A percentile compares a stretch with the other conserved stretches of the same genome.
phyloP scores from a whole-genome alignment of 2,888 invertebrate species.

The Chloroclysta siterata region DNA sequence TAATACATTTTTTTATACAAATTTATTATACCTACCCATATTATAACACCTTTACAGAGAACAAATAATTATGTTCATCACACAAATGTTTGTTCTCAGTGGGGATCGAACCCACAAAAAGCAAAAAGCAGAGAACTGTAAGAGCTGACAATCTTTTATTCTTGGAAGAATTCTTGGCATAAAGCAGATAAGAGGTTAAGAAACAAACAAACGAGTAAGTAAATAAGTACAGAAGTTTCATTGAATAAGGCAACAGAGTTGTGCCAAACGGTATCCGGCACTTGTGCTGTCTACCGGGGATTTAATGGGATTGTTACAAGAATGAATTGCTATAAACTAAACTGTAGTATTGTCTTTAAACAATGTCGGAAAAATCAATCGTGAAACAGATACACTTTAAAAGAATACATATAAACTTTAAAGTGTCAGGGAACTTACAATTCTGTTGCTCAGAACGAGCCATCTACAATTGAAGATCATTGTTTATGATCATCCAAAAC shows the following conservation, averaged over 20 bases:
- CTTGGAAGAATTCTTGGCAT: neutral
- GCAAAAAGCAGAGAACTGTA: too few species aligned
- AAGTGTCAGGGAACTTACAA: constrained; percentile 31
- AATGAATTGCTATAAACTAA: constrained; percentile 70
- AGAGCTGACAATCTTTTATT: neutral
- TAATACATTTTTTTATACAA: too few species aligned
- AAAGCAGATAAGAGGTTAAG: neutral
- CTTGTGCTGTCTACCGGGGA: constrained; percentile 51
- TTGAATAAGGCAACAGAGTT: constrained; percentile 31
- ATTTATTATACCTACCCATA: too few species aligned
- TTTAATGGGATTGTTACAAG: constrained; percentile 63
- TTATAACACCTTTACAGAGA: too few species aligned
- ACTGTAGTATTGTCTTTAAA: constrained; percentile 67
- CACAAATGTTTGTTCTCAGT: too few species aligned
- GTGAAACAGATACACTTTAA: constrained; percentile 54
- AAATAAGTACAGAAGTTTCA: constrained; percentile 13
- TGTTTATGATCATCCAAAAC: too few species aligned
- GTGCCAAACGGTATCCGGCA: constrained; percentile 45
- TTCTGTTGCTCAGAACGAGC: constrained; percentile 41
- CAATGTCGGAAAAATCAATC: constrained; percentile 73
- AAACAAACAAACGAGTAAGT: neutral
- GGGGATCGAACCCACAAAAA: too few species aligned
- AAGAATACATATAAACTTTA: constrained; percentile 10
- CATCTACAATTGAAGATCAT: neutral
- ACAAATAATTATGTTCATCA: too few species aligned